phyloP scores from a whole-genome alignment of 1,140 invertebrate genomes.

The Phortica variegata region DNA sequence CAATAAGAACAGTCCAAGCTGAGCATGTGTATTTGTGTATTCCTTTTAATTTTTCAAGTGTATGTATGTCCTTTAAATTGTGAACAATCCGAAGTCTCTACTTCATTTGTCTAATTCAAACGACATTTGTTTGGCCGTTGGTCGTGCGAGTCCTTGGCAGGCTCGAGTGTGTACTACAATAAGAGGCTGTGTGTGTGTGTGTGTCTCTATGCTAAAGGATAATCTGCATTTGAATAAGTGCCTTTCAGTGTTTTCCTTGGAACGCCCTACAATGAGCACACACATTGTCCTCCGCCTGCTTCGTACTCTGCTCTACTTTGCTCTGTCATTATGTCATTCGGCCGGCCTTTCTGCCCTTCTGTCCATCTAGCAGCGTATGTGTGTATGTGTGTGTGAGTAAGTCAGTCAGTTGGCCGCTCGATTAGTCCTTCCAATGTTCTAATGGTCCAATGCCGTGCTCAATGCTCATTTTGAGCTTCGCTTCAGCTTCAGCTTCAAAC shows the following conservation, averaged over 20 bases:
- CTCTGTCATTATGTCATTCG: too few relatives aligned
- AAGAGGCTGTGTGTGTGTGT: not conserved
- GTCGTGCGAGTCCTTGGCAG: slow-evolving; percentile 28
- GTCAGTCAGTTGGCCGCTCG: too few relatives aligned
- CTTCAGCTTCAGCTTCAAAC: too few relatives aligned
- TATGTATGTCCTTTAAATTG: slow-evolving; percentile 22
- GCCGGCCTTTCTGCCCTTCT: too few relatives aligned
- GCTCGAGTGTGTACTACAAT: slow-evolving; percentile 14
- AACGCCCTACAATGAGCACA: slow-evolving; percentile 29
- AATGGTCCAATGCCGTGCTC: too few relatives aligned
- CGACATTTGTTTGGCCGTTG: too few relatives aligned
- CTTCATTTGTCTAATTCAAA: slow-evolving; percentile 50
- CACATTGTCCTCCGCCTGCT: not conserved
- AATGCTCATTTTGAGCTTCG: too few relatives aligned
- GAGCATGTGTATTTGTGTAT: slow-evolving; percentile 9
- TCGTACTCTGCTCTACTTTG: slow-evolving; percentile 4
- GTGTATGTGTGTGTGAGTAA: slow-evolving; percentile 7
- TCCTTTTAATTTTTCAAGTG: slow-evolving; percentile 26
- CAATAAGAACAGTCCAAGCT: not conserved
- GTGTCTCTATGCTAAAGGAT: slow-evolving; percentile 36
- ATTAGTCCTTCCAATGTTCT: too few relatives aligned
- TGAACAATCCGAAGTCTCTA: slow-evolving; percentile 29
- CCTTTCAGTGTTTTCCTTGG: slow-evolving; percentile 47
- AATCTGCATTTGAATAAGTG: slow-evolving; percentile 56
- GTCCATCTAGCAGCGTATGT: slow-evolving; percentile 7